A percentile compares a stretch with the other conserved stretches of the same genome.
Conservation (phyloP, 2,888 invertebrate species). For the Drosophila ustulata region DNA sequence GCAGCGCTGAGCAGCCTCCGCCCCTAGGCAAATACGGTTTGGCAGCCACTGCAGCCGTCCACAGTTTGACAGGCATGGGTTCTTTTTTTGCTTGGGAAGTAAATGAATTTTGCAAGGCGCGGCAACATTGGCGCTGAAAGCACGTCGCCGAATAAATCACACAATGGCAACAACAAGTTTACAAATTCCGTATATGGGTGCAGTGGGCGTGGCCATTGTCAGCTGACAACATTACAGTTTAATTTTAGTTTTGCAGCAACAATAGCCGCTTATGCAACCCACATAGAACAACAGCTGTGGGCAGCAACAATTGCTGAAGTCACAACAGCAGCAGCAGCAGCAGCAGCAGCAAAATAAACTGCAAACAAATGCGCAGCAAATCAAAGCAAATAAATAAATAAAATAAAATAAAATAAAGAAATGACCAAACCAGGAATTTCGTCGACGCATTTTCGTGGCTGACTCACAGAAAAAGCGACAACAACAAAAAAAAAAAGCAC, state of each 20-base stretch:
- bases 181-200: not conserved
- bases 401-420: constrained; percentile 7
- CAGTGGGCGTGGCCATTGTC: constrained; percentile 1
- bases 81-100: not conserved
- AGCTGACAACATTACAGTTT: constrained; percentile 2
- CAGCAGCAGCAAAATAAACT: not conserved
- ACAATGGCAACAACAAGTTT: not conserved
- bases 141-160: constrained; percentile 26
- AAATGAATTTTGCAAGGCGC: constrained; percentile 26
- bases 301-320: too few relatives aligned
- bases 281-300: too few relatives aligned
- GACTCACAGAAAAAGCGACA: constrained; percentile 40
- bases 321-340: constrained; percentile 4
- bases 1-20: not conserved
- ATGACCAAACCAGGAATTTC: not conserved
- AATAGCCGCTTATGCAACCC: not conserved
- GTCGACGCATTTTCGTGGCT: constrained; percentile 9
- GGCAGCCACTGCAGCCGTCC: not conserved
- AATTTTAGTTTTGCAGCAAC: not conserved
- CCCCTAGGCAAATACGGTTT: not conserved
- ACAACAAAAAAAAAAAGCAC: too few relatives aligned
- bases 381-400: not conserved
- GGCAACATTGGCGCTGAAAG: constrained; percentile 37
- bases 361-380: not conserved
- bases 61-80: constrained; percentile 42